These are phyloP conservation scores for Scylla paramamosain DNA, from an alignment of 1,140 invertebrate species.

Conservation along the genomic window DNA sequence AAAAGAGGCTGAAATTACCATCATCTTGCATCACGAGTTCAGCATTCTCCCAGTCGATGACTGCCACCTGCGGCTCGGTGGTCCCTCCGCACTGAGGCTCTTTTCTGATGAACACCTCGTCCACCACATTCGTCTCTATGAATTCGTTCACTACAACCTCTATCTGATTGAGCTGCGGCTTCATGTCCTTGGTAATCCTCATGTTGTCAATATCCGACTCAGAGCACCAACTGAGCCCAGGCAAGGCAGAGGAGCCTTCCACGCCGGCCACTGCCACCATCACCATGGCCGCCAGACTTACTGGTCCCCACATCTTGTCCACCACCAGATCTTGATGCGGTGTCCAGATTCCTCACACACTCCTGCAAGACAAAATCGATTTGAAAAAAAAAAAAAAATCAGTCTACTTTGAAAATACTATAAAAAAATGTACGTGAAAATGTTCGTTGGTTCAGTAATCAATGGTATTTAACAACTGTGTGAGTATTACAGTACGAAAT, in stretches of 20 bases:
- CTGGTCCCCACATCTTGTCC: not conserved
- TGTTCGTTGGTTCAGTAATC: too few species aligned
- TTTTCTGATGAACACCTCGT: not conserved
- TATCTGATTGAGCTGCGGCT: not conserved
- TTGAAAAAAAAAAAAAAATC: too few species aligned
- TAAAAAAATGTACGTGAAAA: too few species aligned
- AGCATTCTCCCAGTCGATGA: not conserved
- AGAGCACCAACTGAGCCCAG: not conserved
- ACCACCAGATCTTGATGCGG: not conserved
- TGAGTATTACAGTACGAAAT: too few species aligned
- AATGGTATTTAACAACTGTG: too few species aligned
- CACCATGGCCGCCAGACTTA: not conserved
- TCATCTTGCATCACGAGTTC: not conserved
- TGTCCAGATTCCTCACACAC: not conserved
- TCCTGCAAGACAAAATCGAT: not conserved
- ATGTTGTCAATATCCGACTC: not conserved
- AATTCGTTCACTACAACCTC: not conserved
- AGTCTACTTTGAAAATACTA: too few species aligned
- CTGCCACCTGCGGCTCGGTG: not conserved
- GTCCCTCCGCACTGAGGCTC: not conserved
- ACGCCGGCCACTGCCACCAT: not conserved
- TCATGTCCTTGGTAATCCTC: not conserved
- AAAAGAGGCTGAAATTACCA: not conserved
- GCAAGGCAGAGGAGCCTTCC: not conserved
- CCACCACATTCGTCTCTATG: not conserved